A percentile compares a stretch with the other conserved stretches of the same genome.
These are phyloP conservation scores for Diabrotica virgifera DNA, from an alignment of 1,140 invertebrate genomes.

Conservation along the genomic window DNA sequence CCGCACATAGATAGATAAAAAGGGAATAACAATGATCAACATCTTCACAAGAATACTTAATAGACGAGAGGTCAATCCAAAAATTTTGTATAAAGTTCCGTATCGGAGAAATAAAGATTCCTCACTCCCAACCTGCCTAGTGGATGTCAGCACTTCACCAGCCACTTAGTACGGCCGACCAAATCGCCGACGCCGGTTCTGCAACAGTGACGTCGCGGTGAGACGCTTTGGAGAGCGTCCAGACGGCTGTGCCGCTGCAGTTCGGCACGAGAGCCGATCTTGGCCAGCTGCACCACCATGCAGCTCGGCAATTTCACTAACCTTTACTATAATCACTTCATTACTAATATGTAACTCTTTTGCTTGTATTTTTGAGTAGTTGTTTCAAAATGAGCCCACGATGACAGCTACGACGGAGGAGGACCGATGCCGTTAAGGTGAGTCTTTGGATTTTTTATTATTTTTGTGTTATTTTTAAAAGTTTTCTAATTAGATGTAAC, in stretches of 20 bases:
- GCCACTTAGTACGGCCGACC: not conserved
- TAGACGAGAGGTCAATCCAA: too few relatives aligned
- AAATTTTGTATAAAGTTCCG: too few relatives aligned
- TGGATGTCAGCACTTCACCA: too few relatives aligned
- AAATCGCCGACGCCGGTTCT: not conserved
- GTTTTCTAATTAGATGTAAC: too few relatives aligned
- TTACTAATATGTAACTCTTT: conserved; percentile 20
- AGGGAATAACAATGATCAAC: too few relatives aligned
- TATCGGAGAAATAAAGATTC: too few relatives aligned
- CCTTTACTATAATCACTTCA: conserved; percentile 6
- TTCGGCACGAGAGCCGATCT: conserved; percentile 27
- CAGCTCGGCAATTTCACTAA: not conserved
- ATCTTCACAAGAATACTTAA: too few relatives aligned
- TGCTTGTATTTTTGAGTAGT: conserved; percentile 21
- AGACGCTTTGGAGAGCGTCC: conserved; percentile 30
- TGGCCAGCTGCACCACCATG: conserved; percentile 11
- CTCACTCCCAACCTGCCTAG: too few relatives aligned
- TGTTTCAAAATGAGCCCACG: conserved; percentile 18
- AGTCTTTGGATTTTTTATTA: not conserved
- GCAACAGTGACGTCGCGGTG: conserved; percentile 18
- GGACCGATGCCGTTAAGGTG: conserved; percentile 17
- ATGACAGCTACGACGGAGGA: conserved; percentile 14
- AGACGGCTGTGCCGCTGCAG: conserved; percentile 31
- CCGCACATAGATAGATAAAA: too few relatives aligned
- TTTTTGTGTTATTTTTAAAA: too few relatives aligned